Evolutionary conservation across 1,140 invertebrate species (phyloP).

Genomic region (Notospermus geniculatus): DNA sequence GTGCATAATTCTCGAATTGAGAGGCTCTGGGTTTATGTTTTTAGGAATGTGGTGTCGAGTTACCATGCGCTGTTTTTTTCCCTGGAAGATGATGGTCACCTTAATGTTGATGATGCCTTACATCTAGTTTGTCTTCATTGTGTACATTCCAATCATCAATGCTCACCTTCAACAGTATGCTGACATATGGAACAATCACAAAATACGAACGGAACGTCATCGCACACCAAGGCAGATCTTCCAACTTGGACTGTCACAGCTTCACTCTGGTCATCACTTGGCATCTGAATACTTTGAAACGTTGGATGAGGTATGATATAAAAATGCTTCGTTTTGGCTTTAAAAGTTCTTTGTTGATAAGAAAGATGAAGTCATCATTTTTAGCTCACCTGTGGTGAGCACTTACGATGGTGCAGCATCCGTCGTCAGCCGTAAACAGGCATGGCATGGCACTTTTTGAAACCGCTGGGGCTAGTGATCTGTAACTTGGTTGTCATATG

Average conservation of each 20-base stretch:
- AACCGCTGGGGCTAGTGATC: too few relatives aligned
- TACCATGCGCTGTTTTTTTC: not conserved
- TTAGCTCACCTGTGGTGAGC: too few relatives aligned
- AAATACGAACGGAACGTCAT: not conserved
- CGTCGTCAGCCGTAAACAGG: too few relatives aligned
- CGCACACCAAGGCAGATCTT: not conserved
- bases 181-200: not conserved
- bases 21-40: not conserved
- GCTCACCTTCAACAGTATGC: not conserved
- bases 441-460: too few relatives aligned
- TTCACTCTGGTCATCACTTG: too few relatives aligned
- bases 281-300: too few relatives aligned
- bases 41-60: not conserved
- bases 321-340: too few relatives aligned
- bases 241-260: not conserved
- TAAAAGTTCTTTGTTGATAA: too few relatives aligned
- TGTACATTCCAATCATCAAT: not conserved
- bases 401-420: too few relatives aligned
- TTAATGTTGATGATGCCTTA: not conserved
- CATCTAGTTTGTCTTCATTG: not conserved
- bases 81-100: not conserved
- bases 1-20: slow-evolving; percentile 1
- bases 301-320: too few relatives aligned
- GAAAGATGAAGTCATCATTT: too few relatives aligned
- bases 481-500: too few relatives aligned